Base-by-base conservation (phyloP, 1,140 invertebrate species). In the Drosophila bifasciata region DNA sequence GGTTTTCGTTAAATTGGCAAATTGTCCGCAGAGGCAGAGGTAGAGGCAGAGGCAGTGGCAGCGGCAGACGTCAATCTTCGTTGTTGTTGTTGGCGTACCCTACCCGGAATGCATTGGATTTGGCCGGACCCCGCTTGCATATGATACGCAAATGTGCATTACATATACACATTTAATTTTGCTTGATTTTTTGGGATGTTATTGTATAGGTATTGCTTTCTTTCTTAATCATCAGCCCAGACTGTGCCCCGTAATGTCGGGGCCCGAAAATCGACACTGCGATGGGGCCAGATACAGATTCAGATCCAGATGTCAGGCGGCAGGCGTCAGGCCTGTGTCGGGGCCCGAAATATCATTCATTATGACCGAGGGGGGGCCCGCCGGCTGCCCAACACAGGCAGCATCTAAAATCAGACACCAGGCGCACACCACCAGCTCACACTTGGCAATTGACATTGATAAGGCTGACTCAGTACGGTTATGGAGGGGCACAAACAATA, bases 201-300 rank as follows among this genome's bases (percentile, higher is more conserved):
- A 23, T 55, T 71, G 44, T n/a, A n/a, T n/a, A n/a, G 25, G 63
- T 49, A 46, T 63, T 48, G 53, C 64, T 17, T 44, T 25, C 58
- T 58, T 15, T 62, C 53, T 80, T 85, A 84, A 80, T 84, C 79
- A 55, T 50, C 61, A 57, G n/a, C n/a, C n/a, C n/a, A n/a, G n/a
- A 39, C 32, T 66, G 79, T 72, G n/a, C n/a, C n/a, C n/a, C n/a
- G n/a, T n/a, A n/a, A n/a, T n/a, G 66, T 43, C 81, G 83, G 83
- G 84, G 84, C 83, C 83, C 83, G 83, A 85, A 88, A 81, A 71
- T 16, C 56, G n/a, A 40, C 15, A 60, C 2, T 3, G 8, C 28
- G 8, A 3, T 32, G 8, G 8, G 28, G 1, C 28, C 28, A 7
- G 25, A 28, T 28, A 0, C 25, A 25, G 17, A 80, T 83, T 66